These are phyloP conservation scores for Ophion costatus DNA, from an alignment of 2,888 invertebrate genomes.

Conservation along the genomic window DNA sequence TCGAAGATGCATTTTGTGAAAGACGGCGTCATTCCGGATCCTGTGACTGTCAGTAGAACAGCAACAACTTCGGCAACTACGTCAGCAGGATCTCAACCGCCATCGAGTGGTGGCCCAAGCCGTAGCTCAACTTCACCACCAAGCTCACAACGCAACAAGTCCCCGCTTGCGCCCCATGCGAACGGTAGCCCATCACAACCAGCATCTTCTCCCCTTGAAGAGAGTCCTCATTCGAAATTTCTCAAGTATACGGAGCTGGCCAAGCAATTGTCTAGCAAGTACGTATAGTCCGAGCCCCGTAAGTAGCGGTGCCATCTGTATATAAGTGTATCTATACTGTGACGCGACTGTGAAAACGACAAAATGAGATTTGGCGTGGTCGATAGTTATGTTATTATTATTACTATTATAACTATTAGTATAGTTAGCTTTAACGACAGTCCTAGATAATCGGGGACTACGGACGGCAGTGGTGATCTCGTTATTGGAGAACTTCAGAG, in stretches of 20 bases:
- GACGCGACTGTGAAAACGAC: slow-evolving; percentile 75
- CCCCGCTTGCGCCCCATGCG: slow-evolving; percentile 83
- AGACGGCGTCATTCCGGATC: slow-evolving; percentile 93
- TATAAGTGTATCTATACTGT: slow-evolving; percentile 83
- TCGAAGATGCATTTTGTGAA: slow-evolving; percentile 98
- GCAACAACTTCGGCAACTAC: slow-evolving; percentile 85
- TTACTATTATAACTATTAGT: slow-evolving; percentile 54
- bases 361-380: slow-evolving; percentile 61
- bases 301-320: slow-evolving; percentile 84
- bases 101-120: slow-evolving; percentile 76
- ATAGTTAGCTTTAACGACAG: slow-evolving; percentile 47
- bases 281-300: slow-evolving; percentile 89
- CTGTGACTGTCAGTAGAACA: slow-evolving; percentile 84
- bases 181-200: slow-evolving; percentile 84
- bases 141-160: slow-evolving; percentile 86
- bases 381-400: slow-evolving; percentile 62
- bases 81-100: slow-evolving; percentile 82
- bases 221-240: slow-evolving; percentile 98
- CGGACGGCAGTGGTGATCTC: slow-evolving; percentile 48
- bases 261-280: slow-evolving; percentile 98
- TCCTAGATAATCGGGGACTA: slow-evolving; percentile 45
- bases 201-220: slow-evolving; percentile 86
- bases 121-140: slow-evolving; percentile 82
- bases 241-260: slow-evolving; percentile 99
- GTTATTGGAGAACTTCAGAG: slow-evolving; percentile 45